Evolutionary conservation across 2,797 vertebrate species (phyloP), one percentile per base, ranked within the genome.

Genomic region (Eurystomus glaucurus): DNA sequence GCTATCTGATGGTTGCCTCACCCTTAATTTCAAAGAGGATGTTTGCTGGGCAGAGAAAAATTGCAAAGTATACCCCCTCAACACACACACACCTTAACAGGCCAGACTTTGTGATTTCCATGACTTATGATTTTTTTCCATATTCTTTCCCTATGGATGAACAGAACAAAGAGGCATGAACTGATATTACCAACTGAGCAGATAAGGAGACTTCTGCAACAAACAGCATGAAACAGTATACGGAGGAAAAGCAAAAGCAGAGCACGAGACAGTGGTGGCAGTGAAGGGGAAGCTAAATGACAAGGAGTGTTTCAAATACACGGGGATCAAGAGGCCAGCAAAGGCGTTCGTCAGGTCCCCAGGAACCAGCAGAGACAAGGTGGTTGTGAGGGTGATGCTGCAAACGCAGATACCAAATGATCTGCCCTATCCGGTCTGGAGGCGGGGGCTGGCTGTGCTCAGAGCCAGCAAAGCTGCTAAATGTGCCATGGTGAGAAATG

Each of bases 371-470:
- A 61, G 62, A 52, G 35, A 61, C 6, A 15, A 64, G 41, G 64
- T 1, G 3, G 19, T 1, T 35, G 37, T 31, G 91, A 55, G 61
- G 41, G 35, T 4, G 60, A 51, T 39, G 57, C 51, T 84, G 69
- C 64, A 69, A 62, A 46, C 41, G 74, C 37, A 74, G 48, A 29
- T 9, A 20, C 6, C 17, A 9, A 46, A 77, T 51, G 5, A 14
- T 28, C 79, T 14, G 0, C 25, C 11, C 0, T 1, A 31, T 64
- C 33, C 0, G 0, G 77, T 33, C 18, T 41, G 46, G 66, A 45
- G 25, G 12, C 33, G 18, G 60, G n/a, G 23, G 8, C 21, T 3
- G 19, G 16, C 35, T 39, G 33, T 39, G 62, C 43, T 25, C 55
- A 66, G 25, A 17, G n/a, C 68, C 51, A 69, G 80, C 62, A 45